Evolutionary conservation across 1,140 invertebrate species (phyloP), one percentile per base, ranked within the genome.

Genomic region (Whitmania pigra): DNA sequence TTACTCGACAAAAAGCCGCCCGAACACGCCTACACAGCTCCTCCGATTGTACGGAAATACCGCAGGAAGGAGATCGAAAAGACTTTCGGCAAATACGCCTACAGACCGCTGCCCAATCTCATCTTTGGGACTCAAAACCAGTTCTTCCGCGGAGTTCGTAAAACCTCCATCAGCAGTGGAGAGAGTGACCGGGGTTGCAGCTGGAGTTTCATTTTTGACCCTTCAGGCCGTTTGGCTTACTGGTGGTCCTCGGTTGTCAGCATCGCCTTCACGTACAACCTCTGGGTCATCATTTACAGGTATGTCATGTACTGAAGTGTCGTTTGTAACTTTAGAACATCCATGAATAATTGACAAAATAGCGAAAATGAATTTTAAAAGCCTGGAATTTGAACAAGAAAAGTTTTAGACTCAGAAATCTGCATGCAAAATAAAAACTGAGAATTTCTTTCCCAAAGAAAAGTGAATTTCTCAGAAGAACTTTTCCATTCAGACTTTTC

Each of bases 191-290:
- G 57, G 3, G 57, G 80, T 76, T 87, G 75, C 85, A 87, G 79
- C 85, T 87, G 75, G 90, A 89, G 84, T 77, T 88, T 83, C 75
- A 79, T 83, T 20, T 83, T 84, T 73, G 82, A 83, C 73, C 83
- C 83, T 13, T 79, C 81, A 7, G 82, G 82, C 4, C 77, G 82
- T 0, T 74, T 83, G 22, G 78, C 79, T 27, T 83, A 83, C 74
- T 84, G 81, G 79, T 83, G 82, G 82, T 80, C 79, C n/a, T 78
- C 77, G 5, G 90, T 97, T 53, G 94, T 97, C 53, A 96, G 93
- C 71, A 86, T 97, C 76, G 94, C 94, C 77, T 97, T 97, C 84
- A 88, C 97, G 73, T 98, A 98, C 86, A 98, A 98, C 84, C 94
- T 97, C 79, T 96, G 93, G 74, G 74, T 75, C 18, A 55, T 74